A percentile compares a stretch with the other conserved stretches of the same genome.
Conservation (phyloP, 2,888 invertebrate species). For the Dorcus hopei region DNA sequence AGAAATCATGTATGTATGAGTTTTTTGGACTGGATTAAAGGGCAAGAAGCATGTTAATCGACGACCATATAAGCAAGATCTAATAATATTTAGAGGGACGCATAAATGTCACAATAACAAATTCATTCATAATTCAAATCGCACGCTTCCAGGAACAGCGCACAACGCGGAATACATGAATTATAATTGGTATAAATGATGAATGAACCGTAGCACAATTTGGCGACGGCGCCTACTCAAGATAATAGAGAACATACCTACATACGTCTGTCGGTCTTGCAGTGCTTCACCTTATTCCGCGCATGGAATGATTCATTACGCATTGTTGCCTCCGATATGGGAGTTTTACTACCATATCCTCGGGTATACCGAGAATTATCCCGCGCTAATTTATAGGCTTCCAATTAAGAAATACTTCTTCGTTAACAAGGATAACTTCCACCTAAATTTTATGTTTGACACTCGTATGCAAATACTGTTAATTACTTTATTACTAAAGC, state of each 20-base stretch:
- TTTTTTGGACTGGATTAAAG: no score
- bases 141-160: slow-evolving; percentile 24
- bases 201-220: slow-evolving; percentile 32
- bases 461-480: no score
- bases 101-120: slow-evolving; percentile 18
- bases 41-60: background rate
- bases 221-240: slow-evolving; percentile 30
- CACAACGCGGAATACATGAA: slow-evolving; percentile 28
- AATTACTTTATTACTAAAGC: no score
- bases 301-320: slow-evolving; percentile 30
- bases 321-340: slow-evolving; percentile 29
- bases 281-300: slow-evolving; percentile 26
- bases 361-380: background rate
- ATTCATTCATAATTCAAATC: slow-evolving; percentile 21
- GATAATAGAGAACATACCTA: slow-evolving; percentile 21
- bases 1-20: no score
- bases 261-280: slow-evolving; percentile 16
- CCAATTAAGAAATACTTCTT: background rate
- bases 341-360: slow-evolving; percentile 20
- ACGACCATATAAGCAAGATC: slow-evolving; percentile 4
- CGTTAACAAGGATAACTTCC: background rate
- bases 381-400: background rate
- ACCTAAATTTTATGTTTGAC: no score
- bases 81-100: slow-evolving; percentile 4
- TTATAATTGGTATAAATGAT: slow-evolving; percentile 32